A percentile compares a stretch with the other conserved stretches of the same genome.
Evolutionary conservation across 2,888 invertebrate species (phyloP).

Genomic region (Eupithecia inturbata): DNA sequence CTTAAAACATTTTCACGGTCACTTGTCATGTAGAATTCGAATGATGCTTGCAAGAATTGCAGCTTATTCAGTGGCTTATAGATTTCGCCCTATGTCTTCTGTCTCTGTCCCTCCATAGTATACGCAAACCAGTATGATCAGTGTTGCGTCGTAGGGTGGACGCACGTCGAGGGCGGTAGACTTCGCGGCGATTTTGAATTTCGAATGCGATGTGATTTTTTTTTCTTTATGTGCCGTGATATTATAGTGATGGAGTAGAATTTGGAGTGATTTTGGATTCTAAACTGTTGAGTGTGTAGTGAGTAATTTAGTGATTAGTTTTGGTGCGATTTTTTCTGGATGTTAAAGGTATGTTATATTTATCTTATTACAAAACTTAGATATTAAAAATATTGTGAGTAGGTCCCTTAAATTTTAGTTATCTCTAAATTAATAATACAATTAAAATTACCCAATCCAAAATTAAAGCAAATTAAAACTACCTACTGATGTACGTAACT

Average conservation of each 20-base stretch:
- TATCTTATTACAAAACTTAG: constrained; percentile 8
- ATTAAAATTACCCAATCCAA: not conserved
- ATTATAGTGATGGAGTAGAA: constrained; percentile 30
- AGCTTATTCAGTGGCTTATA: constrained; percentile 60
- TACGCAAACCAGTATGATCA: constrained; percentile 63
- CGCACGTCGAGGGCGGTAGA: constrained; percentile 31
- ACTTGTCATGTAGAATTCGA: constrained; percentile 24
- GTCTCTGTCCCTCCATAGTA: constrained; percentile 60
- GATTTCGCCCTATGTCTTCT: constrained; percentile 63
- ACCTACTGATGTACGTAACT: too few relatives aligned
- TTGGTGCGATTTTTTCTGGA: constrained; percentile 28
- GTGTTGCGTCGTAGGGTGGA: constrained; percentile 31
- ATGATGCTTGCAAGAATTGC: constrained; percentile 39
- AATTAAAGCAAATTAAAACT: not conserved
- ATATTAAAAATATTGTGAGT: too few relatives aligned
- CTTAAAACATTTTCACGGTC: constrained; percentile 15
- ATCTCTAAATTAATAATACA: not conserved
- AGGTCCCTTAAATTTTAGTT: not conserved
- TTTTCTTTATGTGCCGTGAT: constrained; percentile 30
- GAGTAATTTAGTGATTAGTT: constrained; percentile 34
- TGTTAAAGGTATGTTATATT: constrained; percentile 26
- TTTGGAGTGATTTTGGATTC: constrained; percentile 8
- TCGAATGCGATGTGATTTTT: constrained; percentile 41
- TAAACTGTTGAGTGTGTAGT: constrained; percentile 21
- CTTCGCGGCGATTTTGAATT: constrained; percentile 42